These are phyloP conservation scores for Spilarctia lutea DNA, from an alignment of 2,888 invertebrate species.

Conservation along the genomic window DNA sequence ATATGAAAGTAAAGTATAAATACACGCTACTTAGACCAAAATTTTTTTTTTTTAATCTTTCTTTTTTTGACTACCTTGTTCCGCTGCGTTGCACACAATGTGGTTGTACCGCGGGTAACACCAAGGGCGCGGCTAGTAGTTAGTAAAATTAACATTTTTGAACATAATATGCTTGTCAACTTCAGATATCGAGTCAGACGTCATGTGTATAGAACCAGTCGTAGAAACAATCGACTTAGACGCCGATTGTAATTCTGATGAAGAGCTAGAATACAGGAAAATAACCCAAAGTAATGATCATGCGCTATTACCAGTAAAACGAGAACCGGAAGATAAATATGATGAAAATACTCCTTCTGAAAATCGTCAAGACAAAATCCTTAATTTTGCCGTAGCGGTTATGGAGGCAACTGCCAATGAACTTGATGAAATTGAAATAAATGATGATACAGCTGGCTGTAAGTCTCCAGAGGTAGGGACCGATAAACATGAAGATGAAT, in stretches of 20 bases:
- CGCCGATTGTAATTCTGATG: slow-evolving; percentile 65
- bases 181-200: slow-evolving; percentile 62
- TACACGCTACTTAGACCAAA: no score
- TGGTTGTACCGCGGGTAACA: no score
- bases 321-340: slow-evolving; percentile 41
- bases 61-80: no score
- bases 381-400: slow-evolving; percentile 22
- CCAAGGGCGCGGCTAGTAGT: no score
- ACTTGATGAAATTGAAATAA: slow-evolving; percentile 34
- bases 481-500: slow-evolving; percentile 1
- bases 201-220: slow-evolving; percentile 66
- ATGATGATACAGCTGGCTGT: background rate
- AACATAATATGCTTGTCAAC: slow-evolving; percentile 1
- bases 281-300: background rate
- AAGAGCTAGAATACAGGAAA: slow-evolving; percentile 34
- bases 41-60: no score
- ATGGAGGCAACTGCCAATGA: slow-evolving; percentile 31
- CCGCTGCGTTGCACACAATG: no score
- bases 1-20: no score
- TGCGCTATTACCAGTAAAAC: slow-evolving; percentile 33
- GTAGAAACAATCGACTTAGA: slow-evolving; percentile 73
- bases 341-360: slow-evolving; percentile 18
- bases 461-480: background rate
- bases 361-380: slow-evolving; percentile 29
- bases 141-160: background rate